Conservation (phyloP, 2,113 vertebrate genomes). For the Madoqua kirkii region DNA sequence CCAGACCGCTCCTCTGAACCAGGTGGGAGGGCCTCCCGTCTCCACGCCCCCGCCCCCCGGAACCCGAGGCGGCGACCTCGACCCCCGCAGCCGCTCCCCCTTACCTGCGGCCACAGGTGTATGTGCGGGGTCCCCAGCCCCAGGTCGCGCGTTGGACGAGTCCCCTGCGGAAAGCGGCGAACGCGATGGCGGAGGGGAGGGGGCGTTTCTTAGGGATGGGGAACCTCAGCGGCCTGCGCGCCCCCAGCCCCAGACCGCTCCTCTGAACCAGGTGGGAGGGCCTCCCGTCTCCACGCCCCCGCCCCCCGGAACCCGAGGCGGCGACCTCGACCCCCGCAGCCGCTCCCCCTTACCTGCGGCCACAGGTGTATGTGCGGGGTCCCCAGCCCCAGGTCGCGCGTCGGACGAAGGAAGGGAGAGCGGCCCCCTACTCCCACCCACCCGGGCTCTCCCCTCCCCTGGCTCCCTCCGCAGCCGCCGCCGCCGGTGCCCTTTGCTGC, state of each 20-base stretch:
- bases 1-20: background rate
- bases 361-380: constrained; percentile 62
- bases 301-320: background rate
- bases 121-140: background rate
- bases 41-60: background rate
- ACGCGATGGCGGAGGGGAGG: constrained; percentile 40
- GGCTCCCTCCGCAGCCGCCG: constrained; percentile 67
- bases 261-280: background rate
- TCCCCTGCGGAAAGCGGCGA: background rate
- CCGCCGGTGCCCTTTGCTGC: constrained; percentile 73
- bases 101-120: constrained; percentile 79
- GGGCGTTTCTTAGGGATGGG: constrained; percentile 42
- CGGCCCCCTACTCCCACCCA: constrained; percentile 37
- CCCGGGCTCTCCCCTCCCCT: constrained; percentile 59
- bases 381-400: background rate
- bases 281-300: background rate
- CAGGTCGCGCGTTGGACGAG: background rate
- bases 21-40: background rate
- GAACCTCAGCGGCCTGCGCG: background rate
- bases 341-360: constrained; percentile 74
- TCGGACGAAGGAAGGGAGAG: constrained; percentile 20
- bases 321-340: background rate
- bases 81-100: constrained; percentile 15
- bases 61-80: background rate
- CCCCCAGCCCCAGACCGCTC: background rate